Percentiles rank a stretch among this genome's conserved stretches.
Evolutionary conservation across 2,888 invertebrate genomes (phyloP).

Genomic region (Disparrhopalites patrizii): DNA sequence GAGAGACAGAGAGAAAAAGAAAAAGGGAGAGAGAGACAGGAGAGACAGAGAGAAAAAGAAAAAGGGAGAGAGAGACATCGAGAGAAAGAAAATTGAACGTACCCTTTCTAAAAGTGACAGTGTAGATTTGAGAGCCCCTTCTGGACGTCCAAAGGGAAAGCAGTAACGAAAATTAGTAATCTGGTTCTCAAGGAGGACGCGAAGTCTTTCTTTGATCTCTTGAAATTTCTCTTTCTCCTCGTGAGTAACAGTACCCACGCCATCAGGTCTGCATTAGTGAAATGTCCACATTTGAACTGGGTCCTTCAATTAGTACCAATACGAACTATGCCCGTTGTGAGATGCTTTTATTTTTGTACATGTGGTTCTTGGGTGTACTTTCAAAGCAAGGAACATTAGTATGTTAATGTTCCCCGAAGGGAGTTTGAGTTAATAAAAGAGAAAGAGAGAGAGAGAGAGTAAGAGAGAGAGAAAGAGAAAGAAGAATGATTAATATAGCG

Average conservation of each 20-base stretch:
- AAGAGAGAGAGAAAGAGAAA: constrained; percentile 32
- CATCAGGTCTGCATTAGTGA: constrained; percentile 75
- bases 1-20: not conserved
- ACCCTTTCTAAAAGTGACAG: constrained; percentile 87
- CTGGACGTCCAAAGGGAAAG: constrained; percentile 98
- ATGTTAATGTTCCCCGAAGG: constrained; percentile 21
- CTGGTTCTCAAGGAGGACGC: constrained; percentile 90
- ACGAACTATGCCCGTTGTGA: constrained; percentile 29
- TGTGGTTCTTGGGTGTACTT: not conserved
- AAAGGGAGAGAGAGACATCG: not conserved
- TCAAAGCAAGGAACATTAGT: not conserved
- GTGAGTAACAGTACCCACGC: constrained; percentile 96
- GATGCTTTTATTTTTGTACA: not conserved
- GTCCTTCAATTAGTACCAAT: not conserved
- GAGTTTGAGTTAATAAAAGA: constrained; percentile 11
- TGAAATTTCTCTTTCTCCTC: constrained; percentile 98
- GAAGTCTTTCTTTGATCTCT: constrained; percentile 91
- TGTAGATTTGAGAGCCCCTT: constrained; percentile 95
- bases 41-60: not conserved
- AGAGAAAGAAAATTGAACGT: constrained; percentile 32
- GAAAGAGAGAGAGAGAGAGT: constrained; percentile 29
- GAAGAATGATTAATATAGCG: constrained; percentile 16
- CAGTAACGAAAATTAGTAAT: constrained; percentile 98
- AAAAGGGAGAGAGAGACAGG: not conserved
- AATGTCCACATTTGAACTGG: constrained; percentile 10